Evolutionary conservation across 2,797 vertebrate species (phyloP).

Genomic region (Thamnophis elegans): DNA sequence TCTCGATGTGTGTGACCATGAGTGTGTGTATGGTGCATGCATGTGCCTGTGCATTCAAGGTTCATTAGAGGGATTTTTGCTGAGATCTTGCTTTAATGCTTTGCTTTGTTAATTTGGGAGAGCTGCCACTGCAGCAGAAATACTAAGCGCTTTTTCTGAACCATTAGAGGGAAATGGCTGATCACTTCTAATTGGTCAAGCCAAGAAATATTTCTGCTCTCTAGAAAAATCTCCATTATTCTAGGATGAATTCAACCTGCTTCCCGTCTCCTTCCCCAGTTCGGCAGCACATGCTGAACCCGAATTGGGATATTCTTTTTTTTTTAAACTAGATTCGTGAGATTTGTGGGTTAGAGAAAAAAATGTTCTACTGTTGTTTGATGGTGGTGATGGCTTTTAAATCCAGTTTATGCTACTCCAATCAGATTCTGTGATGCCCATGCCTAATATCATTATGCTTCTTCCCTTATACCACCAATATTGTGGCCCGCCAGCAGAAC

Average conservation of each 20-base stretch:
- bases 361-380: neutral
- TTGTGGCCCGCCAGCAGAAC: too few species aligned
- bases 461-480: neutral
- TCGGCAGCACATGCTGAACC: neutral
- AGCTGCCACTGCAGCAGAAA: constrained; percentile 20
- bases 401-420: neutral
- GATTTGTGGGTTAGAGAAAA: neutral
- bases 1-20: neutral
- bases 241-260: constrained; percentile 3
- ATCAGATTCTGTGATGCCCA: neutral
- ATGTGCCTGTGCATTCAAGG: neutral
- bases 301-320: neutral
- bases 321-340: neutral
- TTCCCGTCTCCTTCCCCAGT: neutral
- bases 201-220: constrained; percentile 1
- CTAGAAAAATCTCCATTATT: constrained; percentile 3
- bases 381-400: neutral
- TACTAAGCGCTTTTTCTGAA: constrained; percentile 29
- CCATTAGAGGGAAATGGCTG: constrained; percentile 34
- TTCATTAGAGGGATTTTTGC: constrained; percentile 2
- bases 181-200: constrained; percentile 12
- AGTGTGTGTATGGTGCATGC: neutral
- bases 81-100: constrained; percentile 30
- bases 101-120: constrained; percentile 30
- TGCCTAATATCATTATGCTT: neutral